Evolutionary conservation across 1,140 invertebrate species (phyloP).

Genomic region (Myzus persicae): DNA sequence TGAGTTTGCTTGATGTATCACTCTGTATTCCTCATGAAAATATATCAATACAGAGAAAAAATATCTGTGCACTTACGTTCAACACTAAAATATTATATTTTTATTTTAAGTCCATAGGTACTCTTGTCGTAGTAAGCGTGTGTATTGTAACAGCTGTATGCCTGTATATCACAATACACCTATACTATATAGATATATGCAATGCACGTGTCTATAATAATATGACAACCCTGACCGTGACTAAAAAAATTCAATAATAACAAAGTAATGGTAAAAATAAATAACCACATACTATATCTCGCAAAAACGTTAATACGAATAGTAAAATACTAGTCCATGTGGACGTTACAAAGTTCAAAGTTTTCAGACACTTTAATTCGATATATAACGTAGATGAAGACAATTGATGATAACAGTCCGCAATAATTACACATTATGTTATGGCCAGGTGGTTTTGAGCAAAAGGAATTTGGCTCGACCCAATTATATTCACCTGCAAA

Average conservation of each 20-base stretch:
- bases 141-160: background rate
- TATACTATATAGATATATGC: background rate
- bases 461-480: background rate
- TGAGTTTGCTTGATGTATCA: background rate
- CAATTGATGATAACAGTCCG: background rate
- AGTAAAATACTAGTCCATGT: background rate
- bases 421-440: background rate
- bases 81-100: background rate
- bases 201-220: background rate
- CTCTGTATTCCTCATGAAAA: background rate
- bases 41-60: background rate
- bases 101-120: background rate
- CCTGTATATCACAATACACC: background rate
- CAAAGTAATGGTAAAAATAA: background rate
- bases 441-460: background rate
- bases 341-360: background rate
- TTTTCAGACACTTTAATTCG: background rate
- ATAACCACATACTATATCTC: background rate
- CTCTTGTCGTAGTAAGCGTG: background rate
- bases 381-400: background rate
- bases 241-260: background rate
- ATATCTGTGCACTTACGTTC: no score
- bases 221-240: background rate
- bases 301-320: background rate
- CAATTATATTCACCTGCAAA: conserved; percentile 11